Evolutionary conservation across 2,113 vertebrate genomes (phyloP).

Genomic region (Cochlearius cochlearius): DNA sequence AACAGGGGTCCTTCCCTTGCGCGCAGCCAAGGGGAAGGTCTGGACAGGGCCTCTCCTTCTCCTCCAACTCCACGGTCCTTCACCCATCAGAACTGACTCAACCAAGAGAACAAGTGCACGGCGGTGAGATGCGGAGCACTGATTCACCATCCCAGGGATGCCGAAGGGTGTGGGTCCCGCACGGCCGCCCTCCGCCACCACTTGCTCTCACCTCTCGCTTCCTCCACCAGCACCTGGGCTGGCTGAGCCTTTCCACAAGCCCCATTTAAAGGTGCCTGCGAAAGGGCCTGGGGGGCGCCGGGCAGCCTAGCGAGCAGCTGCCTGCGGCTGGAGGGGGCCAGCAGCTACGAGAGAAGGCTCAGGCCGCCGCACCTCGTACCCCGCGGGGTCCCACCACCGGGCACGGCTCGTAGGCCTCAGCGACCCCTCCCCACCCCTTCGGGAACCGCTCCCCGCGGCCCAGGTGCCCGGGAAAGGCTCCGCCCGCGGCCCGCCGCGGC

Average conservation of each 20-base stretch:
- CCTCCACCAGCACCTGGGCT: not conserved
- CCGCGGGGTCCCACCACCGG: not conserved
- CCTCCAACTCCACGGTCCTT: not conserved
- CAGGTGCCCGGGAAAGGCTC: not conserved
- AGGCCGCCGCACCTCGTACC: rapidly evolving
- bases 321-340: too few species aligned
- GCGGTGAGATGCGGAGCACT: rapidly evolving
- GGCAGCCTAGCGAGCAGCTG: too few species aligned
- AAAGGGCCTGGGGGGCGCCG: too few species aligned
- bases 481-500: rapidly evolving
- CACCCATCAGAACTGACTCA: not conserved
- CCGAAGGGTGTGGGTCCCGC: rapidly evolving
- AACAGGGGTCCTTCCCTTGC: not conserved
- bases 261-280: not conserved
- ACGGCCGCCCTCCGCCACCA: not conserved
- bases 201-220: not conserved
- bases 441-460: rapidly evolving
- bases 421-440: rapidly evolving
- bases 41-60: not conserved
- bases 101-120: not conserved
- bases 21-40: not conserved
- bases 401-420: rapidly evolving
- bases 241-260: not conserved
- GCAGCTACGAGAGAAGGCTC: too few species aligned
- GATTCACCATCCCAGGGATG: rapidly evolving